Percentiles rank a stretch among this genome's conserved stretches.
Conservation (phyloP, 2,888 invertebrate species). For the Encarsia formosa region DNA sequence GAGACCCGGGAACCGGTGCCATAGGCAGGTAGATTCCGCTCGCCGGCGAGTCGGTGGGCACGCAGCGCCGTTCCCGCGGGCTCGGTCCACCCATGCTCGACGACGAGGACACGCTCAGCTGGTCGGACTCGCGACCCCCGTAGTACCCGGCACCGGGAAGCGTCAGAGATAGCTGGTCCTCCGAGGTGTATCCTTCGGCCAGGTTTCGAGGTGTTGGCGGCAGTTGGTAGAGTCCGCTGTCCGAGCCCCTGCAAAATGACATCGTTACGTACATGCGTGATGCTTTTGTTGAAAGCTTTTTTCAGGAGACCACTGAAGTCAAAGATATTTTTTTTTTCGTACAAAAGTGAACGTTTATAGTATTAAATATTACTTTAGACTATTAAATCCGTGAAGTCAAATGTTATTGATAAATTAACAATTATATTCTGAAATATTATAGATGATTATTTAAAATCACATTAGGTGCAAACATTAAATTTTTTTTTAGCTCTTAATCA, state of each 20-base stretch:
- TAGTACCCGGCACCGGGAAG: conserved; percentile 41
- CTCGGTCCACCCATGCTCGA: conserved; percentile 58
- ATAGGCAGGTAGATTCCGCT: conserved; percentile 58
- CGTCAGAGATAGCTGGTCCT: conserved; percentile 54
- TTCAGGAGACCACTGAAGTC: too few species aligned
- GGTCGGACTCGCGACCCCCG: conserved; percentile 56
- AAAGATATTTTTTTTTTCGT: too few species aligned
- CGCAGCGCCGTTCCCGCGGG: conserved; percentile 51
- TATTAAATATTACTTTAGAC: too few species aligned
- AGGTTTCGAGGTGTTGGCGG: conserved; percentile 54
- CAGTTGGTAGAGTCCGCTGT: conserved; percentile 58
- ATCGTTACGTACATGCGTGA: too few species aligned
- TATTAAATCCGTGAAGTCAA: too few species aligned
- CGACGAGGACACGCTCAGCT: conserved; percentile 61
- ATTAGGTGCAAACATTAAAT: too few species aligned
- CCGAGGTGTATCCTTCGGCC: conserved; percentile 54
- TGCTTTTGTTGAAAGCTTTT: too few species aligned
- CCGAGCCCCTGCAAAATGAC: conserved; percentile 56
- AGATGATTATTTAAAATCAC: too few species aligned
- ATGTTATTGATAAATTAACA: too few species aligned
- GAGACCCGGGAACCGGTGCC: conserved; percentile 54
- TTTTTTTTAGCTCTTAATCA: too few species aligned
- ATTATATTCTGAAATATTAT: too few species aligned
- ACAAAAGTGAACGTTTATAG: too few species aligned
- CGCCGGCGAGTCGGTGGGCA: conserved; percentile 51